These are phyloP conservation scores for Subanguina moxae DNA, from an alignment of 1,140 invertebrate species.

Conservation along the genomic window DNA sequence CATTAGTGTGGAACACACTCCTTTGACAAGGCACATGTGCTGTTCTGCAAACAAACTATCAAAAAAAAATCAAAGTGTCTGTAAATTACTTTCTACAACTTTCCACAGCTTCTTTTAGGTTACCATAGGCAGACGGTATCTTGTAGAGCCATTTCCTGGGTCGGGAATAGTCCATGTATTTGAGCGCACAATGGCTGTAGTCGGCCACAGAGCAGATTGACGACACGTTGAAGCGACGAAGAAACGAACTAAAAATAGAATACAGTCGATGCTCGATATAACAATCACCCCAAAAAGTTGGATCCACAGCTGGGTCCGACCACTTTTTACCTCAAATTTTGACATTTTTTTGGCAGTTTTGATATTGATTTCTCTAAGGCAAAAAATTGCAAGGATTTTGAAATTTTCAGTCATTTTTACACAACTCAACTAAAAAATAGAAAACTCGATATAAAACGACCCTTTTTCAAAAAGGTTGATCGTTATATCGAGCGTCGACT, in stretches of 20 bases:
- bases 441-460: conserved; percentile 15
- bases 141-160: conserved; percentile 22
- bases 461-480: too few species aligned
- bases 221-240: conserved; percentile 39
- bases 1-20: conserved; percentile 6
- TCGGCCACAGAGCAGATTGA: conserved; percentile 40
- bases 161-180: conserved; percentile 31
- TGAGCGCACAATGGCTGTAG: conserved; percentile 25
- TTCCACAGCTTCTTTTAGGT: conserved; percentile 15
- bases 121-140: background rate
- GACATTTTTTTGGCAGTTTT: too few species aligned
- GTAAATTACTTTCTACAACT: conserved; percentile 27
- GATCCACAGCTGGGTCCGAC: too few species aligned
- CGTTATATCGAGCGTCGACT: too few species aligned
- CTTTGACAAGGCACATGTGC: conserved; percentile 5
- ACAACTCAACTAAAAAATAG: too few species aligned
- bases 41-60: conserved; percentile 3
- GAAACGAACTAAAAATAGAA: conserved; percentile 21
- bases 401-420: too few species aligned
- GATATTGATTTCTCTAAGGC: too few species aligned
- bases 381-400: too few species aligned
- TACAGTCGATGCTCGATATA: too few species aligned
- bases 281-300: too few species aligned
- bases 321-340: too few species aligned
- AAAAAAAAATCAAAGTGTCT: conserved; percentile 15